Evolutionary conservation across 2,113 vertebrate genomes (phyloP).

Genomic region (Chionis minor): DNA sequence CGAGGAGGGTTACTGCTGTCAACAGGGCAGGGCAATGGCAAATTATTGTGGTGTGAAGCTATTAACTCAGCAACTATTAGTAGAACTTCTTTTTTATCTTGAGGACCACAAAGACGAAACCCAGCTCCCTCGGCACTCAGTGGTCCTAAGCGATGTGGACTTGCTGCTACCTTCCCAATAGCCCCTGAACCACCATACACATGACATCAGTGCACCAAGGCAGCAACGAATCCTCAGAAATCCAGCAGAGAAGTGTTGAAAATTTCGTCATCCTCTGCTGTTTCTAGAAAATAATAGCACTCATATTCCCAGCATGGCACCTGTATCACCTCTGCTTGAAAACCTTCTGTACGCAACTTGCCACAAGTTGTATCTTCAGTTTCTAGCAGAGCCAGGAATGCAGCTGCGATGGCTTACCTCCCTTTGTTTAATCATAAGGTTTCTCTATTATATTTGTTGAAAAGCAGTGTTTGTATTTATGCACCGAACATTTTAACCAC

Average conservation of each 20-base stretch:
- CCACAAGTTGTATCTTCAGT: not conserved
- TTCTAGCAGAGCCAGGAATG: not conserved
- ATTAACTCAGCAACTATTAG: not conserved
- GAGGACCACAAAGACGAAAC: not conserved
- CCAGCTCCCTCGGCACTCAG: not conserved
- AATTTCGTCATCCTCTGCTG: not conserved
- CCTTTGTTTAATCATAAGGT: not conserved
- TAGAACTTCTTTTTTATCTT: not conserved
- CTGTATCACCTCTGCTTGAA: not conserved
- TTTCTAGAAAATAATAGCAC: not conserved
- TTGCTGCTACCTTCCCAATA: not conserved
- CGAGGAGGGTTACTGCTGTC: not conserved
- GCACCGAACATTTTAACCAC: not conserved
- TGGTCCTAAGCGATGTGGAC: not conserved
- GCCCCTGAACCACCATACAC: not conserved
- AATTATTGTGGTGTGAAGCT: not conserved
- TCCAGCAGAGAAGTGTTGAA: not conserved
- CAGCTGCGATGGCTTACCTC: not conserved
- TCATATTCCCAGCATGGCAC: not conserved
- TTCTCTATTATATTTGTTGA: not conserved
- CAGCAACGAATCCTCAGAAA: not conserved
- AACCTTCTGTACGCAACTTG: not conserved
- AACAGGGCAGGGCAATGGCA: not conserved
- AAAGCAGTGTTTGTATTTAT: slow-evolving; percentile 9
- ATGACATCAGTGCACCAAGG: not conserved